A percentile compares a stretch with the other conserved stretches of the same genome.
Evolutionary conservation across 2,888 invertebrate genomes (phyloP).

Genomic region (Torymus texanus): DNA sequence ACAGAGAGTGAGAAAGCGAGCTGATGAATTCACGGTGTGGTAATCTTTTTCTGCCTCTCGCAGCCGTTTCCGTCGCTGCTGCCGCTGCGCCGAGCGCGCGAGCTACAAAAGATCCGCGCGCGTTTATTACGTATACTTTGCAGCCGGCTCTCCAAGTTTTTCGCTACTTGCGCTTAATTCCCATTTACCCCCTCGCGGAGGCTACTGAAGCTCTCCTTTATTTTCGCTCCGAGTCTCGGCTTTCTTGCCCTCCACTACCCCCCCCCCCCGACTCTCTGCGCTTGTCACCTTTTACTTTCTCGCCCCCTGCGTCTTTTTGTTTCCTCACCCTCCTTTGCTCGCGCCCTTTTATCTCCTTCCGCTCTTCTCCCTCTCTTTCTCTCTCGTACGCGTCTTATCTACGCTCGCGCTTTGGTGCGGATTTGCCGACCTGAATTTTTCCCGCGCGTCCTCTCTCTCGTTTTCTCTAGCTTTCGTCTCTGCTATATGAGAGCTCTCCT

Average conservation of each 20-base stretch:
- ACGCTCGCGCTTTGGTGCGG: too few relatives aligned
- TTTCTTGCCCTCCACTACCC: neutral
- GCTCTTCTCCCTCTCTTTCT: neutral
- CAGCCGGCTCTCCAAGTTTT: conserved; percentile 30
- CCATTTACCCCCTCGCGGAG: conserved; percentile 28
- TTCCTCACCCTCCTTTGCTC: neutral
- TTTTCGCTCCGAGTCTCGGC: conserved; percentile 26
- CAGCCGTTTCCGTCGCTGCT: neutral
- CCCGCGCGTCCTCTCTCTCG: too few relatives aligned
- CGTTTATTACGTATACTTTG: conserved; percentile 4
- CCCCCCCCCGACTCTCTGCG: neutral
- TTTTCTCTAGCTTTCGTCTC: too few relatives aligned
- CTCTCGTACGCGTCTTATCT: neutral
- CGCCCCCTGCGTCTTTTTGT: neutral
- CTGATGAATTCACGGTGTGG: conserved; percentile 21
- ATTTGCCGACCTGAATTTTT: too few relatives aligned
- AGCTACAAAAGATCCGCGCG: conserved; percentile 28
- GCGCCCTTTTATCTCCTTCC: conserved; percentile 5
- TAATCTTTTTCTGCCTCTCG: conserved; percentile 17
- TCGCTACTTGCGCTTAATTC: conserved; percentile 41
- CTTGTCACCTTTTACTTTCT: conserved; percentile 31
- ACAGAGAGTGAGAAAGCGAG: neutral
- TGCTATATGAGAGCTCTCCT: too few relatives aligned
- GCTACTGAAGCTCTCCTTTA: conserved; percentile 34
- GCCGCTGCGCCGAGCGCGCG: neutral